phyloP scores from a whole-genome alignment of 2,888 invertebrate genomes.

The Macaria liturata region DNA sequence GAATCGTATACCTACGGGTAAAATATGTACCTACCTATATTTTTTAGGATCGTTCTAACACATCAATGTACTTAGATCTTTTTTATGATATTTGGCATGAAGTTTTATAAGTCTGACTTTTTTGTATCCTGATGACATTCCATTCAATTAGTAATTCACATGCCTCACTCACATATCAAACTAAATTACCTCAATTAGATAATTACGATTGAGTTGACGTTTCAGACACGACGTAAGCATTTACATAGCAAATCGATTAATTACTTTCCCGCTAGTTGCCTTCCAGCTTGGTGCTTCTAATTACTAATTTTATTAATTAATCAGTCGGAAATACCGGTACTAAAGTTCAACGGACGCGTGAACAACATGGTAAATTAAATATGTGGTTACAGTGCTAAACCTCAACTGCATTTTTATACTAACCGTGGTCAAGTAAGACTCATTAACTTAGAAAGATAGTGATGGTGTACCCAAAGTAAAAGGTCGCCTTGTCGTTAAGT shows the following conservation, averaged over 20 bases:
- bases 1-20: too few species aligned
- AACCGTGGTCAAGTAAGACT: too few species aligned
- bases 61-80: too few species aligned
- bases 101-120: too few species aligned
- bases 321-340: constrained; percentile 25
- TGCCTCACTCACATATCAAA: background rate
- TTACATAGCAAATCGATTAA: constrained; percentile 23
- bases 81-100: too few species aligned
- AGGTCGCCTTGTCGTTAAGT: too few species aligned
- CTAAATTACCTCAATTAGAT: background rate
- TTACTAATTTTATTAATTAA: constrained; percentile 27
- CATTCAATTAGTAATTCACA: background rate
- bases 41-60: too few species aligned
- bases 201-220: constrained; percentile 5
- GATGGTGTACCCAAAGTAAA: too few species aligned
- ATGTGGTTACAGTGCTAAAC: constrained; percentile 3
- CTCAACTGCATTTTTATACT: too few species aligned
- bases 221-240: constrained; percentile 8
- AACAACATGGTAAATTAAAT: constrained; percentile 17
- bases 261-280: constrained; percentile 21
- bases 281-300: constrained; percentile 17
- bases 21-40: too few species aligned
- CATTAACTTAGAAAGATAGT: too few species aligned
- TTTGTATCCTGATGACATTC: too few species aligned
- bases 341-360: constrained; percentile 48